phyloP scores from a whole-genome alignment of 2,888 invertebrate species.

The Protodeltote pygarga region DNA sequence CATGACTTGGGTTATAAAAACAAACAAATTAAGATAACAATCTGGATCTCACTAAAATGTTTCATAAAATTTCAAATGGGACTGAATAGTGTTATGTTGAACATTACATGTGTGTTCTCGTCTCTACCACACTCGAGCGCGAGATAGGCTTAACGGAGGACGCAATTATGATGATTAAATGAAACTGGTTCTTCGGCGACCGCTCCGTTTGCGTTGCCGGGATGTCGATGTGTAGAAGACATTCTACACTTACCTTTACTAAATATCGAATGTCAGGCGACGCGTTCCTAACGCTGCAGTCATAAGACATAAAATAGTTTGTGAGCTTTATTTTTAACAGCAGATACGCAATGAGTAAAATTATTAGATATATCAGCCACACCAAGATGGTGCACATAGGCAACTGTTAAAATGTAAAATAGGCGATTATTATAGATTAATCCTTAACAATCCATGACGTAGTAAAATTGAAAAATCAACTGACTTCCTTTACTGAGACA shows the following conservation, averaged over 20 bases:
- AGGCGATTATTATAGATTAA: conserved; percentile 24
- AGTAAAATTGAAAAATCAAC: conserved; percentile 15
- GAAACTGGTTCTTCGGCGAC: conserved; percentile 79
- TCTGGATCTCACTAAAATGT: conserved; percentile 23
- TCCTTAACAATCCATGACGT: conserved; percentile 8
- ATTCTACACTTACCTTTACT: conserved; percentile 58
- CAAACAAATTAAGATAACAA: conserved; percentile 33
- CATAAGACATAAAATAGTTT: conserved; percentile 42
- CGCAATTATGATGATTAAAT: conserved; percentile 86
- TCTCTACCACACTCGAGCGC: conserved; percentile 57
- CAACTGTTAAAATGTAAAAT: conserved; percentile 39
- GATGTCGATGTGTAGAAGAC: conserved; percentile 66
- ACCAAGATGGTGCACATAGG: conserved; percentile 34
- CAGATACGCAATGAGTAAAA: conserved; percentile 17
- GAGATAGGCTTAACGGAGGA: conserved; percentile 81
- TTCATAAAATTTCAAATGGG: conserved; percentile 37
- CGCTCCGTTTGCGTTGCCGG: conserved; percentile 68
- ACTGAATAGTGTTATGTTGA: conserved; percentile 41
- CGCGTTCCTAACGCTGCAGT: conserved; percentile 36
- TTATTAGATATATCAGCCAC: conserved; percentile 46
- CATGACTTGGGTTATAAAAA: conserved; percentile 38
- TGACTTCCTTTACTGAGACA: conserved; percentile 3
- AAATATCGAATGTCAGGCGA: conserved; percentile 36
- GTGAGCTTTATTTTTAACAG: conserved; percentile 25
- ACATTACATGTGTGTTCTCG: conserved; percentile 54